These are phyloP conservation scores for Narcine bancroftii DNA, from an alignment of 2,113 vertebrate genomes.

Conservation along the genomic window DNA sequence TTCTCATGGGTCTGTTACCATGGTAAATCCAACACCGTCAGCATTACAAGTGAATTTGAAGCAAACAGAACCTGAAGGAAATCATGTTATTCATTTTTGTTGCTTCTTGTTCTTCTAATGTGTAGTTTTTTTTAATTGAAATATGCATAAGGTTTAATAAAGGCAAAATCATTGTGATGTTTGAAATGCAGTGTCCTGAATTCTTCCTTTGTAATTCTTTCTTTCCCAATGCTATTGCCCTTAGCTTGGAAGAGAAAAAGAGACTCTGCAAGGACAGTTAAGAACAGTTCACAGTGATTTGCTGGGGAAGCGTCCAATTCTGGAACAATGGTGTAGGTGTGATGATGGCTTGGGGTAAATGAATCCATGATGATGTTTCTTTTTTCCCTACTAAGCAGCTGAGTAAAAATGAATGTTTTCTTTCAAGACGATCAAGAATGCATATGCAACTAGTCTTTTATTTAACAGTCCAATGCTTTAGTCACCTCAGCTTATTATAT, in stretches of 20 bases:
- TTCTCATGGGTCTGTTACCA: not conserved
- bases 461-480: not conserved
- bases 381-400: not conserved
- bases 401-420: not conserved
- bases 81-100: not conserved
- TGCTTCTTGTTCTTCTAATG: not conserved
- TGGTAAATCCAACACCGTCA: slow-evolving; percentile 8
- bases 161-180: not conserved
- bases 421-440: not conserved
- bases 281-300: not conserved
- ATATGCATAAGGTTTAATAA: not conserved
- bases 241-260: not conserved
- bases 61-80: slow-evolving; percentile 12
- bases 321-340: not conserved
- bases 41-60: not conserved
- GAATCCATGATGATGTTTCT: not conserved
- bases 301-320: not conserved
- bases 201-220: not conserved
- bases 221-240: not conserved
- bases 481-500: not conserved
- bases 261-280: not conserved
- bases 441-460: not conserved
- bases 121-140: not conserved
- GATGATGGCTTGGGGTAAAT: not conserved
- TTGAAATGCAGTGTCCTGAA: not conserved